Percentiles rank a stretch among this genome's conserved stretches.
phyloP scores from a whole-genome alignment of 2,888 invertebrate genomes.

The Eudasyphora cyanicolor region DNA sequence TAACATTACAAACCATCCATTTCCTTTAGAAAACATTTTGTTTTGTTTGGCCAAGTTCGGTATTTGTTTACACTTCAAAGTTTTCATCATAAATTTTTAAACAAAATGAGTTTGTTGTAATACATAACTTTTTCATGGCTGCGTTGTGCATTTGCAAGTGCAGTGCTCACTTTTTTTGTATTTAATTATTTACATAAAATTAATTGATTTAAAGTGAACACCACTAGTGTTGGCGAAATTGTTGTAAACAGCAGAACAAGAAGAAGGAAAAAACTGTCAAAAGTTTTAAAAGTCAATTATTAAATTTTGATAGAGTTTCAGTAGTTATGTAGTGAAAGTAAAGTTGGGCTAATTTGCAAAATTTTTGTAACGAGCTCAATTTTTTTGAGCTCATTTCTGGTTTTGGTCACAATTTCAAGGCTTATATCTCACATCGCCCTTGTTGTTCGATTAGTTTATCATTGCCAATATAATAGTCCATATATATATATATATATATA shows the following conservation, averaged over 20 bases:
- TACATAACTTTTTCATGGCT: conserved; percentile 5
- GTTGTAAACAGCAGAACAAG: conserved; percentile 14
- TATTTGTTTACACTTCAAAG: conserved; percentile 10
- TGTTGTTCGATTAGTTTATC: too few relatives aligned
- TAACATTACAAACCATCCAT: not conserved
- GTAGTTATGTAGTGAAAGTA: too few relatives aligned
- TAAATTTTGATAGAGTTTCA: too few relatives aligned
- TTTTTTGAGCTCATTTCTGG: too few relatives aligned
- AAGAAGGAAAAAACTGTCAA: too few relatives aligned
- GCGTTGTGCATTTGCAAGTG: not conserved
- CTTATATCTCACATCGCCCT: too few relatives aligned
- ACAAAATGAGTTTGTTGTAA: not conserved
- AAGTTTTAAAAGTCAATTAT: too few relatives aligned
- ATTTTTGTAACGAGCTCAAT: too few relatives aligned
- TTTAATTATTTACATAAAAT: conserved; percentile 56
- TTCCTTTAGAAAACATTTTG: not conserved
- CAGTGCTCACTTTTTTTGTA: not conserved
- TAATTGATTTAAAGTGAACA: conserved; percentile 45
- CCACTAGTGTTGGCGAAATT: not conserved
- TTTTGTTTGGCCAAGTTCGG: not conserved
- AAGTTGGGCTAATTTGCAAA: too few relatives aligned
- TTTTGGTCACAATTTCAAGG: too few relatives aligned
- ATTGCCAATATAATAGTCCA: too few relatives aligned
- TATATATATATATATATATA: too few relatives aligned
- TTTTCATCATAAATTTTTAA: conserved; percentile 4